Conservation (phyloP, 2,797 vertebrate genomes). For the Bradypodion ventrale region DNA sequence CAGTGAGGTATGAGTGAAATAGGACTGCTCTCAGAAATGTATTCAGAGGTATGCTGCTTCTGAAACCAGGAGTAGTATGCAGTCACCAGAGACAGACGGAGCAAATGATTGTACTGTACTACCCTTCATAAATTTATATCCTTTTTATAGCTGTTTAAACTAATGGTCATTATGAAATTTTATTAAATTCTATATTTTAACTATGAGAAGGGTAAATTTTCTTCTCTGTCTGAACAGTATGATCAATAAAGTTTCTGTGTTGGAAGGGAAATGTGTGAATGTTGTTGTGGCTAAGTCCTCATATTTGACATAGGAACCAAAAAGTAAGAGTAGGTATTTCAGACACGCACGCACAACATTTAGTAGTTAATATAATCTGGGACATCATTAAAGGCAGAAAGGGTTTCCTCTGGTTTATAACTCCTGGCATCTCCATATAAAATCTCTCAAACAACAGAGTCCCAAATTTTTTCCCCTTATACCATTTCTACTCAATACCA, state of each 20-base stretch:
- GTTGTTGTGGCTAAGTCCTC: too few species aligned
- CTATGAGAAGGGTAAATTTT: background rate
- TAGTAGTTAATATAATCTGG: background rate
- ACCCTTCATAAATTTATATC: background rate
- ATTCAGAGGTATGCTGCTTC: background rate
- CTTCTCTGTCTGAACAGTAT: background rate
- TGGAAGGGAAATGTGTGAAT: background rate
- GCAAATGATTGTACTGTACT: too few species aligned
- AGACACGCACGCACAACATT: too few species aligned
- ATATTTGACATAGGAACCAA: too few species aligned
- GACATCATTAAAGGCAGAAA: too few species aligned
- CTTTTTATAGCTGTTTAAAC: background rate
- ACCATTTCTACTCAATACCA: too few species aligned
- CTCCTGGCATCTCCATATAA: background rate
- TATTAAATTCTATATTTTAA: background rate
- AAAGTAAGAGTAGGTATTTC: too few species aligned
- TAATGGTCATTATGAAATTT: background rate
- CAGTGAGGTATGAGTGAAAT: background rate
- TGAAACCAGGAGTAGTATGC: too few species aligned
- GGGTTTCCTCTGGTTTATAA: background rate
- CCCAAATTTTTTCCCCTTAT: too few species aligned
- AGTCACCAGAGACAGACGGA: too few species aligned
- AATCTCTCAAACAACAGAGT: too few species aligned
- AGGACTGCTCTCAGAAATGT: background rate
- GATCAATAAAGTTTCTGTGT: background rate